A percentile compares a stretch with the other conserved stretches of the same genome.
Evolutionary conservation across 2,797 vertebrate species (phyloP).

Genomic region (Anguilla pacifica): DNA sequence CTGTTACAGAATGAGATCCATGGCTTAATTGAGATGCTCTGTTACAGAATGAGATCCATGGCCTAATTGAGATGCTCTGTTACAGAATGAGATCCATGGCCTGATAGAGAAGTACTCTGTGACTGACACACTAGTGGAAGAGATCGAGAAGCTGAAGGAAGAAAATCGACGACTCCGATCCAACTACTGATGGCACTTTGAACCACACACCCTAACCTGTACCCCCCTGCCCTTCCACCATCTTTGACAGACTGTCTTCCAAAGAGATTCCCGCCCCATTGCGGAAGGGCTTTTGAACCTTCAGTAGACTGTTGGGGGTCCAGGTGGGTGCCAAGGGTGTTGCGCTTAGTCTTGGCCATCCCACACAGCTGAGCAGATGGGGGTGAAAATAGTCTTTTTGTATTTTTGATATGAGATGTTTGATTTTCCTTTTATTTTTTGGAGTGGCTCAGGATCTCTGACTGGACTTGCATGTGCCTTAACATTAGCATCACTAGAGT

Average conservation of each 20-base stretch:
- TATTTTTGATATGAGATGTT: neutral
- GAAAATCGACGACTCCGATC: conserved; percentile 88
- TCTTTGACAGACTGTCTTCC: conserved; percentile 7
- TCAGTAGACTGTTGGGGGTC: neutral
- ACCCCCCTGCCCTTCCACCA: neutral
- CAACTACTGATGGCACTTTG: conserved; percentile 79
- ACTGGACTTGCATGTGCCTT: conserved; percentile 31
- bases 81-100: conserved; percentile 90
- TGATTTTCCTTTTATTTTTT: neutral
- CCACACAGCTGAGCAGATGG: neutral
- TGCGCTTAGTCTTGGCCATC: neutral
- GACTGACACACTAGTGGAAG: conserved; percentile 90
- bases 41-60: neutral
- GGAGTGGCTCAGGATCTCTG: neutral
- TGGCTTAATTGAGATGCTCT: neutral
- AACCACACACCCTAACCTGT: neutral
- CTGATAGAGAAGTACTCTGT: conserved; percentile 91
- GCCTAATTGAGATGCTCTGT: conserved; percentile 23
- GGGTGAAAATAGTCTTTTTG: neutral
- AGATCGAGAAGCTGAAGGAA: conserved; percentile 90
- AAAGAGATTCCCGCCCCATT: neutral
- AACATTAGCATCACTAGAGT: neutral
- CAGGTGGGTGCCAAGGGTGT: neutral
- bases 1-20: neutral
- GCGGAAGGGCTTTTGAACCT: neutral